Percentiles rank a stretch among this genome's conserved stretches.
Evolutionary conservation across 1,140 invertebrate species (phyloP).

Genomic region (Babylonia areolata): DNA sequence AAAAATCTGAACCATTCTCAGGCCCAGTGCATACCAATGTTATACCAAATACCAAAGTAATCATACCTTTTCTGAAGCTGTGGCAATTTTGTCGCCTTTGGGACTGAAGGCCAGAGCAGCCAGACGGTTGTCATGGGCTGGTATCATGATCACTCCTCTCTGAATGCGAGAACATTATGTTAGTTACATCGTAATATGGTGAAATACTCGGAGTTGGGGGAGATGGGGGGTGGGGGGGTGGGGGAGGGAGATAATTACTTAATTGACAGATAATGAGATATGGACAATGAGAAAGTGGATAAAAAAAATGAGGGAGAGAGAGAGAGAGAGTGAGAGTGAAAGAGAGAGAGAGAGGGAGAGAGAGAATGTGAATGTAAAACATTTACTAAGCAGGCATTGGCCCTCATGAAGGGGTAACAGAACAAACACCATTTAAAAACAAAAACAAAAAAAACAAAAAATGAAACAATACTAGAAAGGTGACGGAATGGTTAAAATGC

Average conservation of each 20-base stretch:
- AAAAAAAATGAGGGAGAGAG: no score
- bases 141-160: conserved; percentile 97
- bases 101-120: conserved; percentile 95
- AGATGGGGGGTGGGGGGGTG: background rate
- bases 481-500: no score
- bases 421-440: no score
- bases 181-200: background rate
- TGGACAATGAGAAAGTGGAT: background rate
- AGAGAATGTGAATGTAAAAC: background rate
- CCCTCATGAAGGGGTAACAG: no score
- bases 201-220: background rate
- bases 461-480: no score
- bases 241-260: background rate
- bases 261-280: background rate
- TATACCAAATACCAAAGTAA: background rate
- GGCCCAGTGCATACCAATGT: no score
- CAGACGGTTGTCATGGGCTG: conserved; percentile 96
- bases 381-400: no score
- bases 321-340: background rate
- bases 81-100: conserved; percentile 90
- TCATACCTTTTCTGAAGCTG: conserved; percentile 86
- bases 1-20: no score
- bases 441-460: no score
- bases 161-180: conserved; percentile 67
- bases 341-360: background rate